Conservation (phyloP, 2,888 invertebrate genomes). For the Volucella bombylans region DNA sequence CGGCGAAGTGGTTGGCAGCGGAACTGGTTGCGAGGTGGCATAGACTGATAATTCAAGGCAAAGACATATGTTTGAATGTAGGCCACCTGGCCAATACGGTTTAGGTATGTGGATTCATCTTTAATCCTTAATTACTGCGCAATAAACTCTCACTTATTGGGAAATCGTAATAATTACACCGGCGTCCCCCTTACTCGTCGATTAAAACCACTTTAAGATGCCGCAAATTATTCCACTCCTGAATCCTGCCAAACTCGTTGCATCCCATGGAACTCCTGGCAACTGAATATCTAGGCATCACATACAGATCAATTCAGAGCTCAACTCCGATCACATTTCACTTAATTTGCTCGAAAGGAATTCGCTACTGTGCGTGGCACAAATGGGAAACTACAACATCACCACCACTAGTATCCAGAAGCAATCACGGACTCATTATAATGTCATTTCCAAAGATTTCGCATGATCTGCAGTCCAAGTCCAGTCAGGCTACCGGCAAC, state of each 20-base stretch:
- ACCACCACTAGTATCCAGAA: constrained; percentile 3
- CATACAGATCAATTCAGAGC: constrained; percentile 55
- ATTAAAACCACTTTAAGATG: constrained; percentile 38
- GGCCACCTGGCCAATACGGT: too few species aligned
- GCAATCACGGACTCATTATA: constrained; percentile 68
- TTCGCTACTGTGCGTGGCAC: constrained; percentile 66
- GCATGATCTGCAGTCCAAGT: constrained; percentile 42
- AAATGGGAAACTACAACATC: constrained; percentile 11
- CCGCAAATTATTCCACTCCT: constrained; percentile 17
- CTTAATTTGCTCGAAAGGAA: constrained; percentile 64
- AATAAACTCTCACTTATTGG: not conserved
- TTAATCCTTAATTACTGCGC: too few species aligned
- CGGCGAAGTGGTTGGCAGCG: not conserved
- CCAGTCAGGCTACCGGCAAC: not conserved
- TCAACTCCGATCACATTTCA: constrained; percentile 61
- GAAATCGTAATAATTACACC: too few species aligned
- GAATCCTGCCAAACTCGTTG: not conserved
- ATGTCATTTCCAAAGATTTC: constrained; percentile 69
- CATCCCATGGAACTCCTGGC: too few species aligned
- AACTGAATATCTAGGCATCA: not conserved
- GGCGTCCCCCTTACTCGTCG: not conserved
- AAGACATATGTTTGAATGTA: too few species aligned
- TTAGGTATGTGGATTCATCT: too few species aligned
- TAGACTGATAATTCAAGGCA: too few species aligned
- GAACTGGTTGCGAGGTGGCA: not conserved